Percentiles rank a stretch among this genome's conserved stretches.
Conservation (phyloP, 2,113 vertebrate species). For the Origma solitaria region DNA sequence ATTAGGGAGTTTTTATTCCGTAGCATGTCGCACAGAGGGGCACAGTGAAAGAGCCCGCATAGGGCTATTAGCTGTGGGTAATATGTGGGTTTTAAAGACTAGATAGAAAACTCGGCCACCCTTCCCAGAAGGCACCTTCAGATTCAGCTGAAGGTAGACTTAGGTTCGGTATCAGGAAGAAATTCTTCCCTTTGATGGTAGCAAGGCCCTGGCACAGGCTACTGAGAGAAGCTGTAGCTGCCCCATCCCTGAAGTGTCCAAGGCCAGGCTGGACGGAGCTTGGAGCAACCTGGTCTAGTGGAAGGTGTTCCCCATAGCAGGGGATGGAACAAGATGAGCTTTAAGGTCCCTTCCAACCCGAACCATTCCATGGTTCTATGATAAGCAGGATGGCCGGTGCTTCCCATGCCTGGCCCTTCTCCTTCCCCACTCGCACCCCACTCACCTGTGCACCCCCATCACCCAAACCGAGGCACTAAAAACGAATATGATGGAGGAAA, state of each 20-base stretch:
- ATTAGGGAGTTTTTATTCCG: background rate
- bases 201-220: background rate
- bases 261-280: background rate
- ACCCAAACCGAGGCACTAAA: background rate
- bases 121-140: background rate
- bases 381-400: background rate
- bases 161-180: background rate
- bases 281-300: background rate
- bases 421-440: background rate
- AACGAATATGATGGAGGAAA: background rate
- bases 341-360: background rate
- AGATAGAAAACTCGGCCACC: background rate
- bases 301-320: background rate
- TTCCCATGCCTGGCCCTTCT: background rate
- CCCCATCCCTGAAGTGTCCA: background rate
- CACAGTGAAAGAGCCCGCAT: background rate
- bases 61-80: background rate
- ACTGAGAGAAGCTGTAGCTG: background rate
- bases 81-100: background rate
- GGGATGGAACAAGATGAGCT: background rate
- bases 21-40: background rate
- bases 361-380: background rate
- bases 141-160: background rate
- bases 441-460: background rate
- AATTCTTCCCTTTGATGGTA: background rate